Percentiles rank a stretch among this genome's conserved stretches.
Evolutionary conservation across 2,888 invertebrate species (phyloP).

Genomic region (Stegana nigrithorax): DNA sequence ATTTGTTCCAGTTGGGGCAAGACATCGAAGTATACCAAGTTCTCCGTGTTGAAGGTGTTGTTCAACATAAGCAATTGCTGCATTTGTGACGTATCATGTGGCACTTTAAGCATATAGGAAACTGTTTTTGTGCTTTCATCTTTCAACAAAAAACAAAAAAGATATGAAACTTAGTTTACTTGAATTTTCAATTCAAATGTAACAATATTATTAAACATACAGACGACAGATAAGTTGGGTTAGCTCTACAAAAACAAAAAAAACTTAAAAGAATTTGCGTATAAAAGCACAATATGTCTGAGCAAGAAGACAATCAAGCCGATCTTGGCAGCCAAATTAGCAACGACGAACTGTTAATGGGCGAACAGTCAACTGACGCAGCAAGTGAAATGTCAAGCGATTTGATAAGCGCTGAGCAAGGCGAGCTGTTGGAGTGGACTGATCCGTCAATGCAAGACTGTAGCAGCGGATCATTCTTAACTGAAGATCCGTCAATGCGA

Average conservation of each 20-base stretch:
- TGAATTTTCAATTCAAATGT: neutral
- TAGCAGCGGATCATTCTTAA: no score
- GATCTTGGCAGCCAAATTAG: no score
- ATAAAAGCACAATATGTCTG: neutral
- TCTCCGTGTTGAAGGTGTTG: conserved; percentile 52
- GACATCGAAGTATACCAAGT: conserved; percentile 43
- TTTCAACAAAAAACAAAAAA: no score
- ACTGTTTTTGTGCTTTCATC: conserved; percentile 40
- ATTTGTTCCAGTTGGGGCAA: conserved; percentile 50
- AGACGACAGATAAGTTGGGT: no score
- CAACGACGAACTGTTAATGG: no score
- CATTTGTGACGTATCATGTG: conserved; percentile 42
- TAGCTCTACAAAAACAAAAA: neutral
- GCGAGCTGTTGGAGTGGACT: no score
- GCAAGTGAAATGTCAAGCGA: no score
- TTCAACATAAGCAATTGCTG: conserved; percentile 35
- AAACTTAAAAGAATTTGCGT: neutral
- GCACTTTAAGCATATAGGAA: conserved; percentile 57
- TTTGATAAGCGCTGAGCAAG: no score
- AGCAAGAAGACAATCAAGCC: no score
- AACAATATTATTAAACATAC: neutral
- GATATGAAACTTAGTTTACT: neutral
- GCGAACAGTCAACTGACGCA: no score
- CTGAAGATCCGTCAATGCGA: no score
- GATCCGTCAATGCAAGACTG: no score